Evolutionary conservation across 2,888 invertebrate genomes (phyloP), one percentile per base, ranked within the genome.

Genomic region (Sepiola atlantica): DNA sequence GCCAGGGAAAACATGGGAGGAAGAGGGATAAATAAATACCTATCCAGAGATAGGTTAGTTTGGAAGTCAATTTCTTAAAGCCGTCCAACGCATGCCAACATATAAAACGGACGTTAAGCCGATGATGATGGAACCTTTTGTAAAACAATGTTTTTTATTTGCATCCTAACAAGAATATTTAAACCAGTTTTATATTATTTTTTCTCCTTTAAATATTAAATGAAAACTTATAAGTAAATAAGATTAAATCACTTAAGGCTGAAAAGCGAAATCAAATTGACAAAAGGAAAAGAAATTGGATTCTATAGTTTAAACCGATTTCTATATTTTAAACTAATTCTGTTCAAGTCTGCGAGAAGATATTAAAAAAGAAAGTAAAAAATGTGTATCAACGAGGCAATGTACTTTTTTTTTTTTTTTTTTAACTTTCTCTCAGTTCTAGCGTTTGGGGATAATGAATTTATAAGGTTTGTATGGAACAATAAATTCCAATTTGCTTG

Each of bases 401-500:
- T 77, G 77, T 77, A n/a, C n/a, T n/a, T 77, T n/a, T 77, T 77
- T n/a, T n/a, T n/a, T n/a, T 77, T 77, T 77, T 16, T 16, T 28
- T 77, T n/a, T 28, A n/a, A 14, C 10, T 12, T n/a, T 77, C n/a
- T n/a, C 16, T 77, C n/a, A n/a, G 77, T 16, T n/a, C 77, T n/a
- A n/a, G n/a, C 77, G n/a, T 77, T 77, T n/a, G 14, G 1, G n/a
- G 2, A n/a, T 32, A 77, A 77, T n/a, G n/a, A 77, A 77, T 77
- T 77, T n/a, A 77, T 77, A 77, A 77, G 77, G 77, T 77, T 77
- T 77, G 77, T n/a, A 77, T n/a, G n/a, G 32, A 77, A 77, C n/a
- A 77, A n/a, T 77, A 16, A 77, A n/a, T 77, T 77, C n/a, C n/a
- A 77, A 77, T n/a, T n/a, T 77, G 77, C 32, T 32, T 77, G 14